Base-by-base conservation (phyloP, 2,888 invertebrate genomes). In the Hypselothyrea guttata region DNA sequence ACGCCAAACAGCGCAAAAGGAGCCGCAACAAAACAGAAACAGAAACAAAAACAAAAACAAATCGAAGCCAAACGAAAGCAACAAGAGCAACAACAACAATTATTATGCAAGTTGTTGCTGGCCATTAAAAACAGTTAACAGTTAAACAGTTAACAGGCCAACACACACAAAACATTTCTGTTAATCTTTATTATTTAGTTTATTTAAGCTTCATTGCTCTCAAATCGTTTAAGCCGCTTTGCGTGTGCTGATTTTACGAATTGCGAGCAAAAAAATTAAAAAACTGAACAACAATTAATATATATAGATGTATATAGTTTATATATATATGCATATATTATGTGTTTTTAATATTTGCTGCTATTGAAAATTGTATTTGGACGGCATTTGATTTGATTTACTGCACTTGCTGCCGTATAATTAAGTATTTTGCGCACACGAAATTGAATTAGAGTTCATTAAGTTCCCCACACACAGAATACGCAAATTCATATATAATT, bases 91-190 rank as follows among this genome's bases (percentile, higher is more conserved):
- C 27, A 55, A 28, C 49, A 55, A 84, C 78, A 84, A 84, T 84
- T 78, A 75, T 78, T 78, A 84, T 84, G 85, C 76, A 78, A 78
- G 83, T 71, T 49, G 56, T 18, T 53, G 60, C 42, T 58, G 52
- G 68, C 71, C 57, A 62, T 72, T 59, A 67, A 74, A 73, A 56
- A 47, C 63, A 35, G 62, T 22, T 22, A 56, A 47, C 63, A 35
- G 62, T 22, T 22, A 22, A 22, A 22, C 22, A 22, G 22, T 54
- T 70, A 61, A 68, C 68, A 56, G 61, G 72, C 47, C 72, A 56
- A 53, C 65, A 70, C 48, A 71, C 72, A n/a, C 5, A 22, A 22
- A 22, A 22, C 22, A 33, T 31, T 12, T 47, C n/a, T n/a, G n/a
- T 45, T 45, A 57, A 52, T 42, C 27, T 42, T 56, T 61, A 46